Conservation (phyloP, 1,140 invertebrate species). For the Macrobrachium nipponense region DNA sequence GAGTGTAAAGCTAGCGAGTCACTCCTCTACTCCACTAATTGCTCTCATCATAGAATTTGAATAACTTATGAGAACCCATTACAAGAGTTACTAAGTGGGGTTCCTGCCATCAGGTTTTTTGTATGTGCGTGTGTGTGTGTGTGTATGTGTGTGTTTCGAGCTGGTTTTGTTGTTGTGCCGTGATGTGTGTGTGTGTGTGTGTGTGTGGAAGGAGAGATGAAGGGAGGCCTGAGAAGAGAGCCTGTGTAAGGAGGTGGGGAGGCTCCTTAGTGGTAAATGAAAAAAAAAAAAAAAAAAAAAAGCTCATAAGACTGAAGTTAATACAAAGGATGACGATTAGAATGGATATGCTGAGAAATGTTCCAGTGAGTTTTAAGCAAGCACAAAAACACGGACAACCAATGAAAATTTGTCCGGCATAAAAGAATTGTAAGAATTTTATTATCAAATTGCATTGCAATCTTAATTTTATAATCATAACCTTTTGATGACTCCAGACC, state of each 20-base stretch:
- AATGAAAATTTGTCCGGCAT: too few relatives aligned
- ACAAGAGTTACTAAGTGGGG: conserved; percentile 42
- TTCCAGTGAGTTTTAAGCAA: too few relatives aligned
- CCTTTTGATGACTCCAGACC: too few relatives aligned
- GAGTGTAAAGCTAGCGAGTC: conserved; percentile 15
- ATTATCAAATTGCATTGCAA: too few relatives aligned
- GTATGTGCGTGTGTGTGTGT: too few relatives aligned
- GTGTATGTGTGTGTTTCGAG: too few relatives aligned
- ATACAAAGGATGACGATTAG: background rate
- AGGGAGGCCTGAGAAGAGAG: background rate
- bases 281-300: too few relatives aligned
- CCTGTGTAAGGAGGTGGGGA: background rate
- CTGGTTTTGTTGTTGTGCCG: too few relatives aligned
- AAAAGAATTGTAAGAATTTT: too few relatives aligned
- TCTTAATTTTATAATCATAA: too few relatives aligned
- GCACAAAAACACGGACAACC: too few relatives aligned
- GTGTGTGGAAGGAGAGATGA: background rate
- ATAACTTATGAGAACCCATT: conserved; percentile 55
- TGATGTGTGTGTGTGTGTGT: too few relatives aligned
- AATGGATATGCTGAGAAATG: background rate
- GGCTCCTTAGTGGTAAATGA: background rate
- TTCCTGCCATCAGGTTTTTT: background rate
- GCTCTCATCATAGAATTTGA: conserved; percentile 56
- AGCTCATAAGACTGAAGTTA: background rate
- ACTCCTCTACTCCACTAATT: conserved; percentile 38